phyloP scores from a whole-genome alignment of 2,888 invertebrate species.

The Beris chalybata region DNA sequence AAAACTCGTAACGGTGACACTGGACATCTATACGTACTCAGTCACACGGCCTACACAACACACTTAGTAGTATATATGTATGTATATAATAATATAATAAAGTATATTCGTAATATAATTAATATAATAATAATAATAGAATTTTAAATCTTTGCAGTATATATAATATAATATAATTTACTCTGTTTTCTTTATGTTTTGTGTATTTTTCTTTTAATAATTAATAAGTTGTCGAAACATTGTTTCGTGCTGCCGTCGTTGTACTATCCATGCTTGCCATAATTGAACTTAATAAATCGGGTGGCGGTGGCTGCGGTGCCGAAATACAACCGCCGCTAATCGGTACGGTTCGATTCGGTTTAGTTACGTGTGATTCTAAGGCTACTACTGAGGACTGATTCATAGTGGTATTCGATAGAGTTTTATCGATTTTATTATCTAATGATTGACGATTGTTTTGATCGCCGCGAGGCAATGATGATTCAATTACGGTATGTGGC shows the following conservation, averaged over 20 bases:
- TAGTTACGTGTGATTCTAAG: constrained; percentile 7
- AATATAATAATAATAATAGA: constrained; percentile 1
- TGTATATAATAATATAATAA: neutral
- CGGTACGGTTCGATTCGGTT: constrained; percentile 6
- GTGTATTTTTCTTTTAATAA: neutral
- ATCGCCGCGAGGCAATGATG: constrained; percentile 40
- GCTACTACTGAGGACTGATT: constrained; percentile 4
- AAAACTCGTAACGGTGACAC: neutral
- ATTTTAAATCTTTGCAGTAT: neutral
- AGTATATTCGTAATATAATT: neutral
- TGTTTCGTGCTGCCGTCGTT: constrained; percentile 42
- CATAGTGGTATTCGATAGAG: constrained; percentile 1
- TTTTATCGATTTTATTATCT: constrained; percentile 34
- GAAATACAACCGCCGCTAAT: constrained; percentile 6
- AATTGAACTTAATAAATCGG: constrained; percentile 55
- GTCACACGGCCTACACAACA: constrained; percentile 2
- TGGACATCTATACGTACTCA: neutral
- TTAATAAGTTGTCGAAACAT: constrained; percentile 38
- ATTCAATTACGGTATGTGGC: constrained; percentile 47
- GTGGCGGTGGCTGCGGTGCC: constrained; percentile 41
- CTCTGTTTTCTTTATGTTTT: neutral
- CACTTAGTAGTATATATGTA: neutral
- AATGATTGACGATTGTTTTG: constrained; percentile 28
- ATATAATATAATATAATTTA: neutral
- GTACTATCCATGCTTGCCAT: constrained; percentile 55